A percentile compares a stretch with the other conserved stretches of the same genome.
These are phyloP conservation scores for Eristalis pertinax DNA, from an alignment of 2,888 invertebrate species.

Conservation along the genomic window DNA sequence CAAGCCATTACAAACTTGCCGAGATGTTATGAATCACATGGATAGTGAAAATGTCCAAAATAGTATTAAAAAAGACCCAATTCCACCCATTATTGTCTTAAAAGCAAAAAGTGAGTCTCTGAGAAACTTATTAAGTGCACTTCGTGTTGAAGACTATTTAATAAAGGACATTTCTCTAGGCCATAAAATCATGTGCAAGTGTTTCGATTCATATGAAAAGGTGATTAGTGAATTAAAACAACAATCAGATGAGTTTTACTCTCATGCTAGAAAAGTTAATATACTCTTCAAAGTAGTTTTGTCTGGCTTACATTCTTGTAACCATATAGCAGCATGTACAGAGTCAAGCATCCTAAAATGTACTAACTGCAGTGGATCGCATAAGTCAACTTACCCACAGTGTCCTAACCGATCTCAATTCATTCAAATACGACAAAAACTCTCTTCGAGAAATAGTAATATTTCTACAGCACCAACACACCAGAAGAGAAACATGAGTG, in stretches of 20 bases:
- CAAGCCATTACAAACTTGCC: too few species aligned
- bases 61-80: background rate
- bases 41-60: background rate
- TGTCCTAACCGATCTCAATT: background rate
- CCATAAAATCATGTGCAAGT: background rate
- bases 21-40: too few species aligned
- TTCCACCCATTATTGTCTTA: constrained; percentile 6
- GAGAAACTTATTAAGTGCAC: background rate
- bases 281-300: background rate
- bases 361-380: background rate
- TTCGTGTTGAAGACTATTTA: background rate
- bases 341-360: too few species aligned
- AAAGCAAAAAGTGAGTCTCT: constrained; percentile 7
- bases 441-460: background rate
- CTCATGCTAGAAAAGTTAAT: constrained; percentile 4
- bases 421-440: background rate
- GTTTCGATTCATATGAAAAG: background rate
- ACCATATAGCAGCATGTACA: background rate
- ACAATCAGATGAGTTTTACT: background rate
- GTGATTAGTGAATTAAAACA: background rate
- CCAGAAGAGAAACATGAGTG: background rate
- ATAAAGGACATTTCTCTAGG: constrained; percentile 2
- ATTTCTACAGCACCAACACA: background rate
- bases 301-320: background rate
- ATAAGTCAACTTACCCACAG: constrained; percentile 1